Base-by-base conservation (phyloP, 2,797 vertebrate species). In the Urocyon cinereoargenteus region DNA sequence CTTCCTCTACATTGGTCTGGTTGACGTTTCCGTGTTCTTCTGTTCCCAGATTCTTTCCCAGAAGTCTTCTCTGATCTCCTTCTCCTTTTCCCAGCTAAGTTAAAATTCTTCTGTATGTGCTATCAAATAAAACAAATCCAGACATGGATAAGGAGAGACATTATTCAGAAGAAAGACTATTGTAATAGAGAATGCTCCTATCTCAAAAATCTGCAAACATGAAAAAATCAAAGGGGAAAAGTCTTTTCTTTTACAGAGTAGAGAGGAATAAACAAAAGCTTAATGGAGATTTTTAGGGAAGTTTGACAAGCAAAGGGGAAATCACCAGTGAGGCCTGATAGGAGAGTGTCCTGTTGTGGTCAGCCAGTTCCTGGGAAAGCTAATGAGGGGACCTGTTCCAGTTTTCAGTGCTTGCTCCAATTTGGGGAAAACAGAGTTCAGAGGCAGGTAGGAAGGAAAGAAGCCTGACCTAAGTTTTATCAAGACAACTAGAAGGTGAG, bases 131-230 rank as follows among this genome's bases (percentile, higher is more conserved):
- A 97, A 57, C 16, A 68, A 75, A 61, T 36, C 22, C 51, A 57
- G 64, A 57, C 28, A 57, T 83, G 73, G 64, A 22, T 88, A 88
- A 75, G 6, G 72, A 75, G 14, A 95, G 22, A 51, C 36, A 81
- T 86, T 90, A 28, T 91, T 89, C n/a, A 89, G 49, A 95, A 95
- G 66, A 91, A 91, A 81, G 66, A 79, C 8, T 36, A 55, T 28
- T 34, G 55, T 59, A 66, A 21, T 55, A 16, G 55, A 91, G 62
- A 86, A 78, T 13, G 9, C 4, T 45, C 6, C 13, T 14, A 24
- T 73, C 6, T 89, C n/a, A 34, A 51, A 86, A 15, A 83, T 61
- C 64, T 12, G 11, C 3, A 70, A 51, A 9, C 15, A 14, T 64
- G 16, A 22, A 75, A 61, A 83, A 88, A 49, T 72, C 28, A 86